Evolutionary conservation across 2,113 vertebrate genomes (phyloP), one percentile per base, ranked within the genome.

Genomic region (Dromiciops gliroides): DNA sequence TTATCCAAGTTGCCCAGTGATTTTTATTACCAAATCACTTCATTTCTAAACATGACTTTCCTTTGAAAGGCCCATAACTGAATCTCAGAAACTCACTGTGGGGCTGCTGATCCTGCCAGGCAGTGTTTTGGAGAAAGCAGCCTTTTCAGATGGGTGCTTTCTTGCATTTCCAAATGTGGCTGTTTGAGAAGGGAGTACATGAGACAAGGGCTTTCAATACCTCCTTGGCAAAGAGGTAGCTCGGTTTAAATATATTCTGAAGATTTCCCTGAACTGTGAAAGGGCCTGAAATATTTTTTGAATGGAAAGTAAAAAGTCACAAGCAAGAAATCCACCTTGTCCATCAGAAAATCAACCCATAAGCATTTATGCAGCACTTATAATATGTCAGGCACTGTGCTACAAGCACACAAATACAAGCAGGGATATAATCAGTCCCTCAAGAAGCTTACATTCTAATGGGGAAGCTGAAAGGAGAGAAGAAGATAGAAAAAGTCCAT

Each of bases 161-260:
- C 12, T 90, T 14, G 37, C 31, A 50, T 83, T 51, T 93, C 48
- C 89, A 48, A 60, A 51, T 6, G 0, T 7, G 37, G 60, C 0
- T 3, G 51, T 31, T 0, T 44, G 12, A 9, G 24, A 10, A 14
- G 48, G 48, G 48, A 50, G 52, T 5, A 0, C 1, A 0, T 0
- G 0, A 44, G 67, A 11, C 0, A 0, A 48, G 8, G 22, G n/a
- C 2, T 2, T 2, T 26, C 16, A n/a, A 47, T 48, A 12, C 52
- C 16, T 10, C 48, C 24, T 9, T 0, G 7, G 51, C 3, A 47
- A 83, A 52, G 67, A 91, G 0, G 31, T 37, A 91, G 9, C 37
- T 26, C 89, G 28, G 48, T 52, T 5, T 8, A 50, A 51, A 53
- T 89, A 10, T n/a, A 48, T 89, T 1, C 48, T 19, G 49, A 44